Base-by-base conservation (phyloP, 1,140 invertebrate genomes). In the Tetranychus cinnabarinus region DNA sequence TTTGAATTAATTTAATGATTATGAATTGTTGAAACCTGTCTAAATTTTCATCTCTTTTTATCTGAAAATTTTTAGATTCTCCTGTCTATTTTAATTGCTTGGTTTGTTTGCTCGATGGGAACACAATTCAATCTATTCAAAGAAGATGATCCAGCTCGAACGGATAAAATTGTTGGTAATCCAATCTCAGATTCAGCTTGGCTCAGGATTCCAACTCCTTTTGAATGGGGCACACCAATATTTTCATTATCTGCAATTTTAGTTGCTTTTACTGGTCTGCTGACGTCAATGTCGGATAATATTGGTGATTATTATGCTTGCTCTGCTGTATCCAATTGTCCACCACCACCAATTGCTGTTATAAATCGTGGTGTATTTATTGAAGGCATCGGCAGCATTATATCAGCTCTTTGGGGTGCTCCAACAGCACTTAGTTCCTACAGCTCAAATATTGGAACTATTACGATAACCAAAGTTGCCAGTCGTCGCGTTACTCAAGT, bases 291-390 rank as follows among this genome's bases (percentile, higher is more conserved):
- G 0, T 81, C 89, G 7, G 86, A 90, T 72, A 87, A 85, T 1
- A 80, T 90, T 59, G 87, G 86, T 66, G 88, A 90, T 71, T 90
- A 90, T 72, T 85, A 85, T 50, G 87, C 86, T 3, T 85, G 84
- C 3, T 84, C 86, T 0, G 78, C 81, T 70, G 82, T 88, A 78
- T 82, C 83, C 60, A 82, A 78, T 23, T 86, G 84, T 1, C 80
- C 82, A 0, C 79, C 83, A 0, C 88, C 87, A 0, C 87, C 87
- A 0, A 70, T 84, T 6, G 85, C 88, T 69, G 86, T 86, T 1
- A 84, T 91, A 58, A 88, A 88, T 71, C 78, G 87, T 10, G 88
- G 86, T 0, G 85, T 90, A 42, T 82, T 80, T 5, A 80, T 84
- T 0, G 86, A 90, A 73, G 87, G 87, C 0, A 64, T 90, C 10